Percentiles rank a stretch among this genome's conserved stretches.
Evolutionary conservation across 2,797 vertebrate genomes (phyloP).

Genomic region (Lagorchestes hirsutus): DNA sequence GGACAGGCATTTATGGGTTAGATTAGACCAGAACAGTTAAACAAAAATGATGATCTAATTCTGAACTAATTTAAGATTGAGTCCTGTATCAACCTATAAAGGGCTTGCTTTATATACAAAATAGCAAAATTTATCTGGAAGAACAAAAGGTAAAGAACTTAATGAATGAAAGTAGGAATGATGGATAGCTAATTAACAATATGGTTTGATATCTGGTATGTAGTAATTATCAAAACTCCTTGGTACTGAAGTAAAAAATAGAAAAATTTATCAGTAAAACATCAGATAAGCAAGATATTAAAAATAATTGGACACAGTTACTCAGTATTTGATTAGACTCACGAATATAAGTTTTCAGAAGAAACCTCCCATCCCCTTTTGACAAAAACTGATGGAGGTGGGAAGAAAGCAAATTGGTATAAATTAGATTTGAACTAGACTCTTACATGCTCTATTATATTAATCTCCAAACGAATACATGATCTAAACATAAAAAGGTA

Average conservation of each 20-base stretch:
- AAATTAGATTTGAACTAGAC: background rate
- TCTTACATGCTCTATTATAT: background rate
- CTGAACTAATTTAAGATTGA: background rate
- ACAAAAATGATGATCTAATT: background rate
- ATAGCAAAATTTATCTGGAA: background rate
- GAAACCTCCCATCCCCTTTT: background rate
- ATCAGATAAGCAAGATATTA: background rate
- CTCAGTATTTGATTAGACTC: background rate
- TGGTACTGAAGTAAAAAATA: background rate
- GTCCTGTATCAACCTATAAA: background rate
- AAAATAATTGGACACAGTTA: background rate
- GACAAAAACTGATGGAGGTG: background rate
- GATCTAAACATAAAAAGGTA: background rate
- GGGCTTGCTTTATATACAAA: background rate
- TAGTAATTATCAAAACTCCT: background rate
- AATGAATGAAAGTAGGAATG: background rate
- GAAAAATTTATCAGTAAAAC: background rate
- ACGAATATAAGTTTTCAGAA: background rate
- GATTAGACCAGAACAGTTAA: background rate
- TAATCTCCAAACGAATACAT: background rate
- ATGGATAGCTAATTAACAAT: background rate
- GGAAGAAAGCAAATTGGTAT: background rate
- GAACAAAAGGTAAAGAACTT: background rate
- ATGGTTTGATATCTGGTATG: no score
- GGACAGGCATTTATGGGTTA: no score